Conservation (phyloP, 2,888 invertebrate genomes). For the Hypomecis atomaria region DNA sequence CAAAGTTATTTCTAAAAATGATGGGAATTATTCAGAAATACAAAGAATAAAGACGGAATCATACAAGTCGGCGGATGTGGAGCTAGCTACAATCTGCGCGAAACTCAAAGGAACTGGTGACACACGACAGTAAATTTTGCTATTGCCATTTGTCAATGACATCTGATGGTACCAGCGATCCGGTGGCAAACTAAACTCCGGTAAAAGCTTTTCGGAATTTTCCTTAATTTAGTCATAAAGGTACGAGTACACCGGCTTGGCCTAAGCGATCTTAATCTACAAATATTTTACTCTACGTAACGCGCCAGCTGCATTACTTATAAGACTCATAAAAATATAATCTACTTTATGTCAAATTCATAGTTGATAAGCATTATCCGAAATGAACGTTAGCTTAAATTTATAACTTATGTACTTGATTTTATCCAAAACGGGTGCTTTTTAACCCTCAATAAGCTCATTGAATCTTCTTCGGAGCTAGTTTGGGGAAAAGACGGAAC, state of each 20-base stretch:
- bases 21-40: no score
- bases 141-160: no score
- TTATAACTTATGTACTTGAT: constrained; percentile 35
- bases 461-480: constrained; percentile 13
- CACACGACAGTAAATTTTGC: no score
- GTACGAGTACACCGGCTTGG: background rate
- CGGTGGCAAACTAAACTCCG: no score
- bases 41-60: no score
- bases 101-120: no score
- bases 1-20: no score
- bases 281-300: constrained; percentile 2
- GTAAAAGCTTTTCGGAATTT: no score
- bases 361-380: constrained; percentile 1
- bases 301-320: background rate
- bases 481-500: background rate
- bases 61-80: no score
- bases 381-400: background rate
- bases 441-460: constrained; percentile 27
- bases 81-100: no score
- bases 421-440: constrained; percentile 13
- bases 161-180: no score
- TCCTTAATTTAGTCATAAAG: no score
- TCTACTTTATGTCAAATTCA: background rate
- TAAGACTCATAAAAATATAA: constrained; percentile 5
- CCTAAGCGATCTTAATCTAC: background rate